Base-by-base conservation (phyloP, 1,140 invertebrate species). In the Arion vulgaris region DNA sequence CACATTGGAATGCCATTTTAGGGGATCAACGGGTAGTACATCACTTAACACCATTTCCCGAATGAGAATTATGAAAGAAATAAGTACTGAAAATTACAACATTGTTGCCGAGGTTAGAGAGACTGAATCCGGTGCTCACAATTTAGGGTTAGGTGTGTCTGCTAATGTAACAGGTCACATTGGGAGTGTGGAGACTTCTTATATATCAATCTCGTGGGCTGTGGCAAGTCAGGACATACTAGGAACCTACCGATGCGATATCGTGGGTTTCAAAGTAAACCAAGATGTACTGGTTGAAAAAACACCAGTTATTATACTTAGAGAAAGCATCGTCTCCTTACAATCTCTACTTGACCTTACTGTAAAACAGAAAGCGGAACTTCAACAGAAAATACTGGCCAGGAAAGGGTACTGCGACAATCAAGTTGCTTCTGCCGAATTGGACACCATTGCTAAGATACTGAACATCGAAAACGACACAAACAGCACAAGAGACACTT, bases 191-290 rank as follows among this genome's bases (percentile, higher is more conserved):
- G 1, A 1, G 28, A n/a, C 39, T n/a, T 75, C 73, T 1, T 53
- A n/a, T 32, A 1, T 75, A 45, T 32, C 38, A 17, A 75, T 75
- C 34, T 34, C n/a, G 2, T 75, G 73, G 73, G 2, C 41, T 19
- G n/a, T 51, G 23, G 73, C 45, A 0, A 28, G 5, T 11, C 34
- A 9, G 13, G 45, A 75, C 28, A 19, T 75, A 7, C n/a, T 49
- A 1, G 73, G 73, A 0, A 7, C 28, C 23, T 75, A 75, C 45
- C 73, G 73, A 9, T 75, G 73, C 34, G 73, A 75, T 34, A 36
- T 75, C 32, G 32, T 75, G 1, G 73, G 73, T 15, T 75, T 75
- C 45, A 34, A 45, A 26, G 32, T 32, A 13, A 75, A 45, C 45
- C 41, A 28, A 17, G 73, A 75, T 28, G 15, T 34, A 1, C 23